Base-by-base conservation (phyloP, 1,140 invertebrate genomes). In the Zelostemma sp. region DNA sequence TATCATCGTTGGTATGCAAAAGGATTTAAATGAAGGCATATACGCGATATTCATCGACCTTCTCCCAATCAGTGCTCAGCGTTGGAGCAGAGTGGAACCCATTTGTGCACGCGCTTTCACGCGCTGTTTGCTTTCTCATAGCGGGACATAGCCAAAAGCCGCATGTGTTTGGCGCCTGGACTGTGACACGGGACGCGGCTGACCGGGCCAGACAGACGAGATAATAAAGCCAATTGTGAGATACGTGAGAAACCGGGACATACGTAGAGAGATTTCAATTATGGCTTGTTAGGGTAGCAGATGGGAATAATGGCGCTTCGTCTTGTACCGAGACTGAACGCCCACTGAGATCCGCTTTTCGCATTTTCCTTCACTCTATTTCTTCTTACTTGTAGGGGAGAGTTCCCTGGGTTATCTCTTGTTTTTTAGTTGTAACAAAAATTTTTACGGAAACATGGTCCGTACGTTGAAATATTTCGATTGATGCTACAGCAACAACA, bases 151-250 rank as follows among this genome's bases (percentile, higher is more conserved):
- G n/a, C 3, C 38, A 40, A 40, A 14, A 17, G 16, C 41, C 14
- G 11, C 41, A 50, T 61, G 63, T 38, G 33, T 14, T 17, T 41
- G 61, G 68, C 51, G 57, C 53, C 57, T 33, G 15, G 35, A 18
- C 8, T 16, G 46, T 33, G 50, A 67, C 50, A 63, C 59, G 25
- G 16, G 33, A 47, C 49, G 53, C 28, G 21, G 35, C 47, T 47
- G 51, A 56, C 41, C 17, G 43, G 17, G 40, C 21, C 55, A 58
- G 55, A 53, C 63, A 53, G 60, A 70, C 60, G 48, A 28, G 68
- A 76, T 55, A 74, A 76, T 76, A 72, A 68, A 76, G 67, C 72
- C 74, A 74, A 74, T 76, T 76, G 72, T 70, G 41, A 47, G 16
- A 51, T 73, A 66, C 72, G 72, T 71, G 74, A 72, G 69, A 74